Percentiles rank a stretch among this genome's conserved stretches.
Evolutionary conservation across 1,140 invertebrate species (phyloP).

Genomic region (Atta cephalotes): DNA sequence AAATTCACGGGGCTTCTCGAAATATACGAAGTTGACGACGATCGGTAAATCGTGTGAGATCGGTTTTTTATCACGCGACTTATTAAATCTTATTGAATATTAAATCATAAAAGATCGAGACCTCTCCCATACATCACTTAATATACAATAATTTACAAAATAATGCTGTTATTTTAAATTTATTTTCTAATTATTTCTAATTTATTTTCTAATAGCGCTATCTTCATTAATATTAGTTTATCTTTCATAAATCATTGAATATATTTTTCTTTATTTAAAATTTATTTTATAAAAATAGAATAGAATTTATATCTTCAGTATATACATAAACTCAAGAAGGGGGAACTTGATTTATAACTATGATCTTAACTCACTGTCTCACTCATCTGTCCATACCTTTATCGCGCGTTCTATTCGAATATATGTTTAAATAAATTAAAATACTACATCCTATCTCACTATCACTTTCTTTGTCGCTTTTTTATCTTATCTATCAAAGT

Average conservation of each 20-base stretch:
- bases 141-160: not conserved
- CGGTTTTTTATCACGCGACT: conserved; percentile 14
- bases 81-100: conserved; percentile 45
- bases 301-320: too few species aligned
- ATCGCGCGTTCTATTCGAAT: too few species aligned
- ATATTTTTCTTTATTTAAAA: not conserved
- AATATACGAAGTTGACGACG: conserved; percentile 74
- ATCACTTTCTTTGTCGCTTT: too few species aligned
- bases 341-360: too few species aligned
- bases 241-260: not conserved
- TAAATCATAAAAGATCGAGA: not conserved
- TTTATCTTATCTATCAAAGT: too few species aligned
- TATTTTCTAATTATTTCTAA: not conserved
- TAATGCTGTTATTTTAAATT: not conserved
- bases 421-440: too few species aligned
- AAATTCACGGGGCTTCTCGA: conserved; percentile 77
- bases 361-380: too few species aligned
- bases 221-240: not conserved
- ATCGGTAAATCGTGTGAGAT: conserved; percentile 34
- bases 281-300: too few species aligned
- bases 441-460: too few species aligned
- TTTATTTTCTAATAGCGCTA: not conserved
- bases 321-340: too few species aligned
- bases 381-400: too few species aligned
- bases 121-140: not conserved